Percentiles rank a stretch among this genome's conserved stretches.
Evolutionary conservation across 64 coral and sea anemone species (phyloP).

Genomic region (Montipora efflorescens): DNA sequence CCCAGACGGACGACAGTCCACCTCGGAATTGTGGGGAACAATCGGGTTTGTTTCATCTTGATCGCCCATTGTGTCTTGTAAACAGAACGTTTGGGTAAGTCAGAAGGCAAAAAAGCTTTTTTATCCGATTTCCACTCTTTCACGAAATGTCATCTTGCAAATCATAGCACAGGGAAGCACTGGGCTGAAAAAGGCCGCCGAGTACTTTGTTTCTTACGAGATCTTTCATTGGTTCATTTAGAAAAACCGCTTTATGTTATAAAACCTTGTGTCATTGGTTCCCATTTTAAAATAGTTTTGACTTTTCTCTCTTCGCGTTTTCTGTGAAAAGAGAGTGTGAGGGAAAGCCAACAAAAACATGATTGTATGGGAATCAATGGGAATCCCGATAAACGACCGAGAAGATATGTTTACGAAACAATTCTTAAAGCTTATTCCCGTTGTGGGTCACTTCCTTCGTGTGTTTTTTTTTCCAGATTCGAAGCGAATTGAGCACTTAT

Average conservation of each 20-base stretch:
- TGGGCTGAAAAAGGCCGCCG: neutral
- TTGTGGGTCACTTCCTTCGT: too few relatives aligned
- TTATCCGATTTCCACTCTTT: neutral
- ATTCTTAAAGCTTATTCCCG: too few relatives aligned
- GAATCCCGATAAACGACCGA: too few relatives aligned
- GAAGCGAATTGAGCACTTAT: too few relatives aligned
- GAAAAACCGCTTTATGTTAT: slow-evolving; percentile 28
- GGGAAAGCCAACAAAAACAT: too few relatives aligned
- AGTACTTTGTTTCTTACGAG: neutral
- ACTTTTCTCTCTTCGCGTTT: too few relatives aligned
- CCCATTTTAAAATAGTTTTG: too few relatives aligned
- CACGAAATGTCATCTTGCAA: neutral
- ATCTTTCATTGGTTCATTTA: slow-evolving; percentile 17
- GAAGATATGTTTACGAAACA: too few relatives aligned
- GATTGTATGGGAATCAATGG: too few relatives aligned
- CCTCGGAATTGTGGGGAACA: slow-evolving; percentile 90
- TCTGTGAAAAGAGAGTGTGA: too few relatives aligned
- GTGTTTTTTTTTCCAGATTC: too few relatives aligned
- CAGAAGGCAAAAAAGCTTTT: neutral
- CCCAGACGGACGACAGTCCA: slow-evolving; percentile 73
- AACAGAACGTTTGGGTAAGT: neutral
- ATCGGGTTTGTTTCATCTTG: slow-evolving; percentile 79
- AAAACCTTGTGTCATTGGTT: slow-evolving; percentile 22
- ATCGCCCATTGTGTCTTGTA: slow-evolving; percentile 69
- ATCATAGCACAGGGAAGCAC: neutral